Evolutionary conservation across 2,888 invertebrate genomes (phyloP).

Genomic region (Mesorhabditis belari): DNA sequence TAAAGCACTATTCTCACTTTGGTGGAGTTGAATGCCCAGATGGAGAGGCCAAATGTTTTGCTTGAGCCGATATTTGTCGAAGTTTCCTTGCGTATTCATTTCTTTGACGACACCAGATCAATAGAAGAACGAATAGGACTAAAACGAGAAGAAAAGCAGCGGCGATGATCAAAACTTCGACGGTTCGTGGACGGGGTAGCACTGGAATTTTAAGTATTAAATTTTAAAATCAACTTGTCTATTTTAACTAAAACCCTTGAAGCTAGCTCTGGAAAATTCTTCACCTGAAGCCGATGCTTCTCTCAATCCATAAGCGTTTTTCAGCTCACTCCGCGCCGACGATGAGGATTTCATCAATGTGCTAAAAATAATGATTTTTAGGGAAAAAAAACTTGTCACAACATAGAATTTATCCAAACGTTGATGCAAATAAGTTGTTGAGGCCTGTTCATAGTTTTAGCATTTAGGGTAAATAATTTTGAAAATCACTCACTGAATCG

Average conservation of each 20-base stretch:
- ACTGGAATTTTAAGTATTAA: neutral
- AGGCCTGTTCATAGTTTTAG: neutral
- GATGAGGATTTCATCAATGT: conserved; percentile 14
- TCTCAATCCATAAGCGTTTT: conserved; percentile 21
- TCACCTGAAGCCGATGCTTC: conserved; percentile 18
- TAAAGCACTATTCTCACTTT: no score
- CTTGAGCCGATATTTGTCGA: conserved; percentile 25
- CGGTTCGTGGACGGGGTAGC: neutral
- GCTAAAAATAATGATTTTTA: conserved; percentile 1
- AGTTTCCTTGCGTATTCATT: conserved; percentile 24
- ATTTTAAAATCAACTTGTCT: conserved; percentile 3
- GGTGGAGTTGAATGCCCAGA: neutral
- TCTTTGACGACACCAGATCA: conserved; percentile 25
- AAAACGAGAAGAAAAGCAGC: conserved; percentile 9
- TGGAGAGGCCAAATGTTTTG: conserved; percentile 2
- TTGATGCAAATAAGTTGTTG: neutral
- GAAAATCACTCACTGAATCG: conserved; percentile 12
- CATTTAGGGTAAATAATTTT: neutral
- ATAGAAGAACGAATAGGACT: conserved; percentile 12
- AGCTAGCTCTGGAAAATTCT: conserved; percentile 6
- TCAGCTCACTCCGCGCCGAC: conserved; percentile 14
- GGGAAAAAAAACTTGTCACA: neutral
- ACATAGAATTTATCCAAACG: neutral
- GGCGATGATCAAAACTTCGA: conserved; percentile 3
- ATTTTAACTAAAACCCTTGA: conserved; percentile 10